Conservation (phyloP, 2,797 vertebrate species). For the Danio albolineatus region DNA sequence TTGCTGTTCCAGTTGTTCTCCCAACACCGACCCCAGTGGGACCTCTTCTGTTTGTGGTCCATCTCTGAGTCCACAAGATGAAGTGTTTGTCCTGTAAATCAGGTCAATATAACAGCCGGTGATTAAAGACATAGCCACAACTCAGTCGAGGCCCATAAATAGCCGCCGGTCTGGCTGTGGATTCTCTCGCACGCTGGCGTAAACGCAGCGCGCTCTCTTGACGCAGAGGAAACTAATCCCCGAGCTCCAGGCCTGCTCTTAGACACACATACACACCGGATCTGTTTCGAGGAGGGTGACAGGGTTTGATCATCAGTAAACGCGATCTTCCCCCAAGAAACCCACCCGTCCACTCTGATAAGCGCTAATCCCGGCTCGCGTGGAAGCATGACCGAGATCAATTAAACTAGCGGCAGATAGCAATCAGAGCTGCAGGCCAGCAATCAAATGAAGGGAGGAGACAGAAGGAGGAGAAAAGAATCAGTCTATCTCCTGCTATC, state of each 20-base stretch:
- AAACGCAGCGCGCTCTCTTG: constrained; percentile 68
- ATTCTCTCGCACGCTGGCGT: constrained; percentile 48
- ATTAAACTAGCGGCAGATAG: constrained; percentile 81
- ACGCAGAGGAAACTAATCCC: constrained; percentile 71
- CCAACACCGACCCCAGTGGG: constrained; percentile 59
- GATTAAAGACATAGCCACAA: constrained; percentile 71
- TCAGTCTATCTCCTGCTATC: constrained; percentile 46
- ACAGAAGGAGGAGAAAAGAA: constrained; percentile 43
- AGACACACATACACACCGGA: constrained; percentile 77
- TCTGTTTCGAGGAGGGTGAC: constrained; percentile 77
- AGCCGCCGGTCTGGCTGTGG: constrained; percentile 51
- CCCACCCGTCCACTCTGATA: constrained; percentile 74
- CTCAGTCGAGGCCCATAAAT: constrained; percentile 61
- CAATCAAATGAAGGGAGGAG: constrained; percentile 66
- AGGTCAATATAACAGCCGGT: constrained; percentile 68
- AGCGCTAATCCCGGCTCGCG: constrained; percentile 81
- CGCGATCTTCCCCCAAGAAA: constrained; percentile 77
- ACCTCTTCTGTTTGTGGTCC: constrained; percentile 35
- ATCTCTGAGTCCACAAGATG: constrained; percentile 63
- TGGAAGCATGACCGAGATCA: constrained; percentile 86
- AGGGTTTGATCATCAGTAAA: constrained; percentile 77
- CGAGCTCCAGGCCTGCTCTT: constrained; percentile 69
- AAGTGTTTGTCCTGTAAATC: constrained; percentile 68
- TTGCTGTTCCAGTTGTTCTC: constrained; percentile 33
- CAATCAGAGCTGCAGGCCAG: constrained; percentile 74